Evolutionary conservation across 2,888 invertebrate species (phyloP).

Genomic region (Polymixis lichenea): DNA sequence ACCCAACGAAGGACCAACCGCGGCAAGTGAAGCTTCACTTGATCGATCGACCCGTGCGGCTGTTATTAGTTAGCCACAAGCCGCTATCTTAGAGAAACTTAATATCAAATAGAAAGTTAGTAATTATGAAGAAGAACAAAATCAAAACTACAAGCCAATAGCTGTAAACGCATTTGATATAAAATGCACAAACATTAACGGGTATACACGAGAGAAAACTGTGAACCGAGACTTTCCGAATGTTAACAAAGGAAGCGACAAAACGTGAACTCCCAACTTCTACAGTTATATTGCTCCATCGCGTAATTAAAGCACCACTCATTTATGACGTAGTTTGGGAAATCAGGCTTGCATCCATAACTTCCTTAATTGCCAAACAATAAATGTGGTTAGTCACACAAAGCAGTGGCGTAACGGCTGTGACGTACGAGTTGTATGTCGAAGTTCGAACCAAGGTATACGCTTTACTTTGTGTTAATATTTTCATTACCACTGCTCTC

Average conservation of each 20-base stretch:
- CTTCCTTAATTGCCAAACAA: slow-evolving; percentile 6
- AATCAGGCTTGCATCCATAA: slow-evolving; percentile 15
- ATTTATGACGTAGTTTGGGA: slow-evolving; percentile 37
- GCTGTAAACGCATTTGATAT: neutral
- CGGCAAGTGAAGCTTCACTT: no score
- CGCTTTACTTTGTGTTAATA: no score
- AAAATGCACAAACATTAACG: slow-evolving; percentile 50
- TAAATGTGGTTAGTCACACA: neutral
- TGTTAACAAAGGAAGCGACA: slow-evolving; percentile 80
- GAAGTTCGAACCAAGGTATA: no score
- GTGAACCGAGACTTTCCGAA: slow-evolving; percentile 74
- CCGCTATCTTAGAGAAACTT: no score
- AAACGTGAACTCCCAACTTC: slow-evolving; percentile 73
- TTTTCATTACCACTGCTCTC: no score
- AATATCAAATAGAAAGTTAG: neutral
- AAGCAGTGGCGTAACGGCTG: no score
- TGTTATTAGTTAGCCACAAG: no score
- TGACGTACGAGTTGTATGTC: no score
- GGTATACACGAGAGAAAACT: slow-evolving; percentile 66
- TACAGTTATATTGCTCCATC: slow-evolving; percentile 58
- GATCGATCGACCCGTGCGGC: no score
- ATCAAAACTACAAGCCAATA: neutral
- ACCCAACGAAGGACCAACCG: no score
- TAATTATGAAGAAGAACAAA: neutral
- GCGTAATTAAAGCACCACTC: slow-evolving; percentile 64